Conservation (phyloP, 2,113 vertebrate species). For the Neolamprologus fasciatus region DNA sequence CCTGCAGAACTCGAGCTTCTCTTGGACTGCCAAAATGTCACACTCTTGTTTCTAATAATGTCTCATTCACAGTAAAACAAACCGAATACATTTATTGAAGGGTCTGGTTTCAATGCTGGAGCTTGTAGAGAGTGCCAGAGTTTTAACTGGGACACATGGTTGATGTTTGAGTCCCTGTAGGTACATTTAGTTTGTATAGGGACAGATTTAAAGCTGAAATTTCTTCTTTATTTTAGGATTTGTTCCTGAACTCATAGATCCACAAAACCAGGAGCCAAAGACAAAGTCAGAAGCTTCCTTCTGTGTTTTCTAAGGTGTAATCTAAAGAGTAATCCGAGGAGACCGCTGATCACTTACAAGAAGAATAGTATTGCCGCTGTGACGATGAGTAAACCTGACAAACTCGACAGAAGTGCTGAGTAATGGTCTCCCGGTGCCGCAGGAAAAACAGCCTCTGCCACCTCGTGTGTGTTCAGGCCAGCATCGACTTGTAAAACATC, state of each 20-base stretch:
- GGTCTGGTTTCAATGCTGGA: not conserved
- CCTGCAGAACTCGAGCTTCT: not conserved
- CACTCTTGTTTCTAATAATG: not conserved
- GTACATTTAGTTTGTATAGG: not conserved
- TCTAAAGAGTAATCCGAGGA: not conserved
- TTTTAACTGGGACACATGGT: not conserved
- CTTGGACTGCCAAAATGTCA: not conserved
- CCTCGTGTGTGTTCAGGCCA: constrained; percentile 3
- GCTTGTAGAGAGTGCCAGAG: not conserved
- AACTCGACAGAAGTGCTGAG: constrained; percentile 5
- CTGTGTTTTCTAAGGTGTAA: not conserved
- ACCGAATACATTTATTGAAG: not conserved
- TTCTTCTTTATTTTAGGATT: not conserved
- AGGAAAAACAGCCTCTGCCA: constrained; percentile 3
- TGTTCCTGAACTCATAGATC: fast-evolving
- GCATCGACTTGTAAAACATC: constrained; percentile 16
- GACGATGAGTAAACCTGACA: not conserved
- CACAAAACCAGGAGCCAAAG: not conserved
- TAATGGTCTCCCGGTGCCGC: not conserved
- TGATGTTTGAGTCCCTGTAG: not conserved
- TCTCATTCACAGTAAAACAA: not conserved
- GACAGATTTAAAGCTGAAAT: not conserved
- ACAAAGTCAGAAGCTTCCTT: not conserved
- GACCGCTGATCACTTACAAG: not conserved
- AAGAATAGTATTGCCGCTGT: not conserved